Percentiles rank a stretch among this genome's conserved stretches.
Evolutionary conservation across 1,140 invertebrate genomes (phyloP).

Genomic region (Trissolcus basalis): DNA sequence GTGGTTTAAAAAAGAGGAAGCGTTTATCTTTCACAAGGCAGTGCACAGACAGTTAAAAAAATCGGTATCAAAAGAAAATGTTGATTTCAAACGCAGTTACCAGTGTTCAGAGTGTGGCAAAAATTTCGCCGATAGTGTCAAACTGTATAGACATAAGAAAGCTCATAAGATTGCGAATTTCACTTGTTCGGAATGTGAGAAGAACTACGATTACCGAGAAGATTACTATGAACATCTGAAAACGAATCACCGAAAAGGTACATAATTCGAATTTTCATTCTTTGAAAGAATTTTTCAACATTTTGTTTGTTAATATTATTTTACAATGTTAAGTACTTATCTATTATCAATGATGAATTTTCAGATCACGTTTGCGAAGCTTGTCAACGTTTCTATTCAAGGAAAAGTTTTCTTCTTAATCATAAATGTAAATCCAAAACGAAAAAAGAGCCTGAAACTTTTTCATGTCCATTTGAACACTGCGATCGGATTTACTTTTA

Average conservation of each 20-base stretch:
- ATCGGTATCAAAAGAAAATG: no score
- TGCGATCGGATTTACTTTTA: neutral
- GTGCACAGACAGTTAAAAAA: no score
- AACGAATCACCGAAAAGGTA: slow-evolving; percentile 13
- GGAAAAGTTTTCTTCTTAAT: neutral
- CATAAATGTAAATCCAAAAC: neutral
- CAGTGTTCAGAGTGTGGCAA: neutral
- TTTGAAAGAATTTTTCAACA: no score
- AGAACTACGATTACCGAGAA: neutral
- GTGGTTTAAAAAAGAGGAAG: no score
- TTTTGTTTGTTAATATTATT: no score
- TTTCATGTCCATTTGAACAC: slow-evolving; percentile 3
- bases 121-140: neutral
- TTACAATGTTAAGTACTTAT: no score
- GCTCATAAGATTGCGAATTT: neutral
- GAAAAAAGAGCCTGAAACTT: neutral
- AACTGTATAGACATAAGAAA: slow-evolving; percentile 1
- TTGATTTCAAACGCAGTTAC: neutral
- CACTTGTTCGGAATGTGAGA: slow-evolving; percentile 1
- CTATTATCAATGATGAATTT: no score
- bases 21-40: no score
- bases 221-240: slow-evolving; percentile 14
- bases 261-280: no score
- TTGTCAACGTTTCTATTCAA: neutral
- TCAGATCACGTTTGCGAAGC: slow-evolving; percentile 5